Evolutionary conservation across 1,140 invertebrate genomes (phyloP).

Genomic region (Aphelinus certus): DNA sequence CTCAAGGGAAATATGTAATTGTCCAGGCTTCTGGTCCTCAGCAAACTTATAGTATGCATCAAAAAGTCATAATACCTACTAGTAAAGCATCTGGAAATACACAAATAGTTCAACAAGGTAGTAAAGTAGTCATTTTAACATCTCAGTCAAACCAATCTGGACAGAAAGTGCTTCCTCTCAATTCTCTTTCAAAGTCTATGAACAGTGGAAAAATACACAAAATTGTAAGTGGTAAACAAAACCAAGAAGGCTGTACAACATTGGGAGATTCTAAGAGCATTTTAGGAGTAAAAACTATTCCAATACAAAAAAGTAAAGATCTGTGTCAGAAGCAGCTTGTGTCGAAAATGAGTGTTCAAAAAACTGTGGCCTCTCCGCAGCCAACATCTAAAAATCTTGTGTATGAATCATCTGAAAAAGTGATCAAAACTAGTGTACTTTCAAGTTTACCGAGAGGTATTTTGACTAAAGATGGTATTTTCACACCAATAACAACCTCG

Average conservation of each 20-base stretch:
- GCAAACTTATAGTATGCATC: constrained; percentile 58
- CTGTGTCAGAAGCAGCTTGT: constrained; percentile 47
- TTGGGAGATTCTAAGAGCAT: constrained; percentile 46
- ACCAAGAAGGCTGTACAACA: constrained; percentile 51
- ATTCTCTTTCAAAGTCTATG: constrained; percentile 49
- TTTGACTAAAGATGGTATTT: constrained; percentile 54
- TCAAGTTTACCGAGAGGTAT: constrained; percentile 51
- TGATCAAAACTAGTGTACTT: constrained; percentile 46
- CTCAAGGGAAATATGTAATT: constrained; percentile 71
- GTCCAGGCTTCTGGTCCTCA: constrained; percentile 65
- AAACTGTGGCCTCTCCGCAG: constrained; percentile 52
- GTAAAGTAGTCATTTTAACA: constrained; percentile 60
- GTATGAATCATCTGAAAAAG: constrained; percentile 48
- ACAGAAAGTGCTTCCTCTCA: constrained; percentile 55
- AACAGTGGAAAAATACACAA: constrained; percentile 59
- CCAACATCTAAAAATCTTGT: constrained; percentile 50
- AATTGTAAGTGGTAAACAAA: constrained; percentile 58
- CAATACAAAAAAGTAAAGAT: constrained; percentile 55
- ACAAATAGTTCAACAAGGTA: constrained; percentile 58
- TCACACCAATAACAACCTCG: constrained; percentile 50
- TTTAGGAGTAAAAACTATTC: constrained; percentile 65
- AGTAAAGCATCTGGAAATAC: constrained; percentile 53
- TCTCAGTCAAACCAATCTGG: constrained; percentile 49
- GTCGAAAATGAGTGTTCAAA: constrained; percentile 64
- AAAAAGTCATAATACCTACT: constrained; percentile 47